Evolutionary conservation across 2,797 vertebrate species (phyloP).

Genomic region (Crenichthys baileyi): DNA sequence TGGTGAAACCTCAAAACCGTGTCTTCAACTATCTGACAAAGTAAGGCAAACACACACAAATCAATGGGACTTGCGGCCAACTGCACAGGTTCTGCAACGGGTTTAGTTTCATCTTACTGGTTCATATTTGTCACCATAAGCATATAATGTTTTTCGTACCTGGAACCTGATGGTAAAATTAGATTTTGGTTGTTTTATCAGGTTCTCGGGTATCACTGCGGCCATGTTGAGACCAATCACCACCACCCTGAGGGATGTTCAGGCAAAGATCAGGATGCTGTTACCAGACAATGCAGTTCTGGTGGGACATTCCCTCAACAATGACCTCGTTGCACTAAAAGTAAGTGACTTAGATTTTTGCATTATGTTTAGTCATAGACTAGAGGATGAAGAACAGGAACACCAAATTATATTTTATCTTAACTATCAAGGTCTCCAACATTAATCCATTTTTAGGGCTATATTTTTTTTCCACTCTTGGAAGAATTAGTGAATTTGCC

Average conservation of each 20-base stretch:
- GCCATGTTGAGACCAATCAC: constrained; percentile 83
- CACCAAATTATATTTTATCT: not conserved
- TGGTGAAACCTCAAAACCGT: constrained; percentile 84
- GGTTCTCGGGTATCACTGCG: constrained; percentile 89
- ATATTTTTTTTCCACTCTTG: not conserved
- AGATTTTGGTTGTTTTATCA: constrained; percentile 44
- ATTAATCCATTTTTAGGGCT: not conserved
- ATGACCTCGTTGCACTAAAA: constrained; percentile 86
- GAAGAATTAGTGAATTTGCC: not conserved
- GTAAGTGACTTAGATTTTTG: constrained; percentile 69
- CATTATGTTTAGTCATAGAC: not conserved
- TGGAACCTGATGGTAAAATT: not conserved
- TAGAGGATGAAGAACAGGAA: too few species aligned
- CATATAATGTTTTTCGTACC: not conserved
- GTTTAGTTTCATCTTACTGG: not conserved
- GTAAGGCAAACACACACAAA: constrained; percentile 62
- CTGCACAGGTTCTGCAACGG: not conserved
- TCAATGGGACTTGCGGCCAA: not conserved
- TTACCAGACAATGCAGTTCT: constrained; percentile 87
- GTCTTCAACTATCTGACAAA: constrained; percentile 86
- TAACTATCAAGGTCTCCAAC: not conserved
- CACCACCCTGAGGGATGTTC: constrained; percentile 85
- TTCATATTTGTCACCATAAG: not conserved
- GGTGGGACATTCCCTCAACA: constrained; percentile 89
- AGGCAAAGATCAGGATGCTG: constrained; percentile 77